Evolutionary conservation across 2,888 invertebrate species (phyloP), one percentile per base, ranked within the genome.

Genomic region (Atrina japonica): DNA sequence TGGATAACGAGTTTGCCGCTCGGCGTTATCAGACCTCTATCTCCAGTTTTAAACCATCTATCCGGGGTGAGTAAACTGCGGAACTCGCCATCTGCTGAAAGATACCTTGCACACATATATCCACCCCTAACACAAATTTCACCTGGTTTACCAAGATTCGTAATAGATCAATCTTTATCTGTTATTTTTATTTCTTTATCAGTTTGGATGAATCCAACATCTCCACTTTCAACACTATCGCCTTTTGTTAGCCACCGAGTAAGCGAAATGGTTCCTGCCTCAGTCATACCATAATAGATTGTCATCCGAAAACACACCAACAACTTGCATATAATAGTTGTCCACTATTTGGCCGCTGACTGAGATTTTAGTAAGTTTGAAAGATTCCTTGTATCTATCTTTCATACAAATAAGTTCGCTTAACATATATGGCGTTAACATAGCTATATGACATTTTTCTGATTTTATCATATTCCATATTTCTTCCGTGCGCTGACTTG

Each of bases 291-390:
- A 43, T 67, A 67, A 14, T n/a, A 41, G 6, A 52, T 41, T 18
- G 16, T 40, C 21, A 59, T 35, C 7, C 50, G 27, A 29, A 52
- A 67, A 2, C 25, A 23, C 0, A 41, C 60, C 3, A 60, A 43
- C 18, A 67, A 40, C 14, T 43, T 25, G 14, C n/a, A 52, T 52
- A 30, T 59, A 59, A 41, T 29, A 52, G 23, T 59, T 41, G 21
- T 67, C 60, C 23, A 67, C 40, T 14, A 67, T 67, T 27, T 67
- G 67, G 3, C 67, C 67, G 6, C 67, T 59, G 21, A 43, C 43
- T 1, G 41, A 1, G 21, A 67, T 52, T 0, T 23, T 29, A 3
- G 59, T 23, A 14, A 60, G 23, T 21, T 35, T 52, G 29, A 50
- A 67, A 2, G 35, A 27, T 14, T 67, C 67, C n/a, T 14, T 18